phyloP scores from a whole-genome alignment of 1,140 invertebrate genomes.

The Drosophila aff. region DNA sequence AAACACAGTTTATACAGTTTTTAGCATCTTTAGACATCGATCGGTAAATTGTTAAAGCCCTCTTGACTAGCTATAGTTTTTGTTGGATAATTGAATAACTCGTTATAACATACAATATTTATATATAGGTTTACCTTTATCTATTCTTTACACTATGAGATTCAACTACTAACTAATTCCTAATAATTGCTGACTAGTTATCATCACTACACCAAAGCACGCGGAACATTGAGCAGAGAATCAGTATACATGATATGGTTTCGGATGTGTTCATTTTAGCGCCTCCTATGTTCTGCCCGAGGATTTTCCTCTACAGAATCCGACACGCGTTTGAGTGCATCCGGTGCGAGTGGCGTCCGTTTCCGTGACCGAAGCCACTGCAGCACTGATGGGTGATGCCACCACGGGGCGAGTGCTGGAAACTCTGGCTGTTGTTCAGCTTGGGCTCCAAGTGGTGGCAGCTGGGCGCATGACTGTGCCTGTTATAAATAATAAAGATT shows the following conservation, averaged over 20 bases:
- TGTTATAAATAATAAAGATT: neutral
- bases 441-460: constrained; percentile 74
- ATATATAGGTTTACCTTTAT: constrained; percentile 24
- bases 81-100: constrained; percentile 1
- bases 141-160: constrained; percentile 47
- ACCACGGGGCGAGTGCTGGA: constrained; percentile 65
- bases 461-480: constrained; percentile 69
- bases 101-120: neutral
- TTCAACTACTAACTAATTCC: constrained; percentile 69
- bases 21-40: constrained; percentile 47
- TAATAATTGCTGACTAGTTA: constrained; percentile 67
- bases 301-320: constrained; percentile 58
- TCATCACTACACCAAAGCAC: constrained; percentile 34
- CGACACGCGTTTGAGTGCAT: constrained; percentile 84
- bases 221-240: constrained; percentile 54
- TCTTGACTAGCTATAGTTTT: constrained; percentile 52
- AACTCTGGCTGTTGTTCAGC: constrained; percentile 81
- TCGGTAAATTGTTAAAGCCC: constrained; percentile 39
- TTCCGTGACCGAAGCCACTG: constrained; percentile 77
- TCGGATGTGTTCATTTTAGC: constrained; percentile 4
- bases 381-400: constrained; percentile 82
- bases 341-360: constrained; percentile 80
- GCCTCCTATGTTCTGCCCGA: neutral
- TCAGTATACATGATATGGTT: constrained; percentile 49
- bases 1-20: constrained; percentile 42